These are phyloP conservation scores for Gambusia affinis DNA, from an alignment of 2,113 vertebrate species.

Conservation along the genomic window DNA sequence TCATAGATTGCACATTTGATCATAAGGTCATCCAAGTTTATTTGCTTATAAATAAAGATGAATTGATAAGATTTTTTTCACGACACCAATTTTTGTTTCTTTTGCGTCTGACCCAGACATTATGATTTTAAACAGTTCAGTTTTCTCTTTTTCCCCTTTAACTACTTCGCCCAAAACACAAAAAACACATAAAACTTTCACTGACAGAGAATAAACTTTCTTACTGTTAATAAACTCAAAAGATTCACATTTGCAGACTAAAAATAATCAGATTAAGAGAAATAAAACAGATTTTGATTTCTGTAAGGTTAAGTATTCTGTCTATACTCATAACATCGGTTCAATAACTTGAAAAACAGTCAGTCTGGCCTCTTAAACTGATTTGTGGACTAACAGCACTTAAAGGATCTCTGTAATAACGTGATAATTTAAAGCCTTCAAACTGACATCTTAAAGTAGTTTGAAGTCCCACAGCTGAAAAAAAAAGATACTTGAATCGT, in stretches of 20 bases:
- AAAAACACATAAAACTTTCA: too few species aligned
- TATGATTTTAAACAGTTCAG: neutral
- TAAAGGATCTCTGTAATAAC: neutral
- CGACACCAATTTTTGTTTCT: neutral
- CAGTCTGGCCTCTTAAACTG: neutral
- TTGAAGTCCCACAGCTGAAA: neutral
- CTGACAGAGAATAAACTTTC: neutral
- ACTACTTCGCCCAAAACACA: neutral
- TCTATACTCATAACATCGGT: neutral
- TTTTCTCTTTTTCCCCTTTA: neutral
- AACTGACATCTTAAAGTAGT: neutral
- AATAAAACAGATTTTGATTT: too few species aligned
- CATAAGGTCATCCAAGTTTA: neutral
- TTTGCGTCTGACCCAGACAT: neutral
- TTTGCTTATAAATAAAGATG: neutral
- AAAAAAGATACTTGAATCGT: neutral
- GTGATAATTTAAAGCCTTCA: neutral
- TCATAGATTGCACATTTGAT: neutral
- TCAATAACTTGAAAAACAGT: neutral
- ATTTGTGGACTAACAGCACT: neutral
- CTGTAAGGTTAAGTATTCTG: too few species aligned
- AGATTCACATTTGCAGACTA: neutral
- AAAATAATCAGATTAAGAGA: neutral
- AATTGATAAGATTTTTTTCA: neutral
- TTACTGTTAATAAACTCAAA: neutral